Base-by-base conservation (phyloP, 2,113 vertebrate species). In the Paedocypris sp. region DNA sequence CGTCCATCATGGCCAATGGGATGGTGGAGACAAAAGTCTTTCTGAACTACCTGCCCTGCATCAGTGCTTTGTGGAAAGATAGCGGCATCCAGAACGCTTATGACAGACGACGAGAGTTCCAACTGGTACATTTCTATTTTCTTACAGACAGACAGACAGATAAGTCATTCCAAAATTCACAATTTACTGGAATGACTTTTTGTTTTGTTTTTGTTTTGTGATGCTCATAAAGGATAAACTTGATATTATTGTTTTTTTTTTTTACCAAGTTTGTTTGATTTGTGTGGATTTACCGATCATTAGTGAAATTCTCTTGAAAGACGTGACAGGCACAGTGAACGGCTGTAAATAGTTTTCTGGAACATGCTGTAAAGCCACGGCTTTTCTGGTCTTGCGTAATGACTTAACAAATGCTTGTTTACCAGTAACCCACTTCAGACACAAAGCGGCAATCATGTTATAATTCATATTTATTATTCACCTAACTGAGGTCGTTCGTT, bases 51-150 rank as follows among this genome's bases (percentile, higher is more conserved):
- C 82, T 96, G 66, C 75, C 88, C 0, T 85, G 89, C 69, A 90
- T 97, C 50, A 75, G 71, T 45, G 80, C 89, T 0, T 77, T 99
- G 2, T 99, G 95, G 95, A 80, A 76, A 0, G 95, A 99, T 67
- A 87, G 83, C 0, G 90, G 93, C 0, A 93, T 99, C 67, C 95
- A 98, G 85, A 81, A 93, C 3, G 93, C 95, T 0, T 99, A 93
- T 1, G 94, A 99, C 73, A 79, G 95, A 13, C 90, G 95, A 66
- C 76, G 95, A 60, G 95, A 99, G 70, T 99, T 99, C 75, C 95
- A 99, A 51, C 79, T 99, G 92, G 95, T 99, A 81, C 87, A 91
- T 77, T n/a, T n/a, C n/a, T n/a, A n/a, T n/a, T n/a, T n/a, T n/a
- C n/a, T n/a, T n/a, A n/a, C n/a, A n/a, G n/a, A n/a, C n/a, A n/a